Evolutionary conservation across 1,140 invertebrate species (phyloP), one percentile per base, ranked within the genome.

Genomic region (Coptotermes formosanus): DNA sequence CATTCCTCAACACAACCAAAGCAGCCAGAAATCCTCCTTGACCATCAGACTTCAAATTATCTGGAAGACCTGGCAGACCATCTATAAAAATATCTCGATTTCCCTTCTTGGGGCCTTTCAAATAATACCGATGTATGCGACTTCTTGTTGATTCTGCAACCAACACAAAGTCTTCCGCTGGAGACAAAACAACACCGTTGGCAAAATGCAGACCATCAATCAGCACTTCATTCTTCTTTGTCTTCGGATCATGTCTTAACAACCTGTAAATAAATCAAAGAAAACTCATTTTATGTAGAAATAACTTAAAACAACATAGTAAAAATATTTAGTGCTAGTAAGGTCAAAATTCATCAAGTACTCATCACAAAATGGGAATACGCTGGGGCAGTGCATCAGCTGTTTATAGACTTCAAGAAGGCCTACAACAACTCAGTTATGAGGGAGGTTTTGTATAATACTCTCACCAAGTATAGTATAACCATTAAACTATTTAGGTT

Each of bases 11-110:
- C 0, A 89, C 59, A 21, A 95, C 90, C 23, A 97, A 88, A 6
- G 92, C 92, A 0, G 96, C 91, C 86, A 96, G 92, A 88, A 96
- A 94, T 16, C 95, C 95, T 48, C 94, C 95, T 45, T 93, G 90
- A 38, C 92, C 93, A 89, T 95, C 95, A 0, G 91, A 90, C 75
- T 95, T 92, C 52, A 97, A 90, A 90, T 97, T 97, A 90, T 98
- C 97, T n/a, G 96, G 95, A 14, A 92, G 85, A 88, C 97, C 97
- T 83, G 97, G 96, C 86, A 98, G 91, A 83, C 94, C 95, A 89
- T 96, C 94, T n/a, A 95, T 89, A 89, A 97, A 95, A 1, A 96
- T 90, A 89, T 97, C 96, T 4, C 90, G 89, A 86, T 92, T 92
- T n/a, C 96, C 96, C 88, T 93, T 93, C 87, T 96, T 96, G 6